Percentiles rank a stretch among this genome's conserved stretches.
Evolutionary conservation across 2,797 vertebrate genomes (phyloP).

Genomic region (Cossypha heuglini): DNA sequence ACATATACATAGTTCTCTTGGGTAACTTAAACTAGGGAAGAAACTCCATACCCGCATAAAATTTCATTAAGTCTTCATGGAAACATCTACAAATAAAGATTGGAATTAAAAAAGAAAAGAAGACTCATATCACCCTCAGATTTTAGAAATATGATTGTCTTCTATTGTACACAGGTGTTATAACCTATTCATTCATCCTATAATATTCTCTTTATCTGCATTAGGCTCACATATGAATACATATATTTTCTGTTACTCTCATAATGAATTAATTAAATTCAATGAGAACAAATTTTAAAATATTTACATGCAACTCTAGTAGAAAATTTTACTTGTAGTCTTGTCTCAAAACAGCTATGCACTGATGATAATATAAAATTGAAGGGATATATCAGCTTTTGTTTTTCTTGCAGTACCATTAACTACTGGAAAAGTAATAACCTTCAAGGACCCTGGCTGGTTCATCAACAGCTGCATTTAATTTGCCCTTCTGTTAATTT

Average conservation of each 20-base stretch:
- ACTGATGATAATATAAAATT: neutral
- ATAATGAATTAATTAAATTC: neutral
- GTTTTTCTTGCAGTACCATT: neutral
- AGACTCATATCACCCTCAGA: neutral
- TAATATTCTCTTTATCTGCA: neutral
- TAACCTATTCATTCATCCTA: neutral
- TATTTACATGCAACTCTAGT: neutral
- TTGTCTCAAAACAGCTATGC: neutral
- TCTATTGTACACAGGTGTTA: neutral
- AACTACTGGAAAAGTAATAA: neutral
- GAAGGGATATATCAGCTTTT: neutral
- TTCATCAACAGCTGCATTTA: slow-evolving; percentile 25
- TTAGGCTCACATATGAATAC: neutral
- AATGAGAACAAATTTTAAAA: neutral
- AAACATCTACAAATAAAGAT: neutral
- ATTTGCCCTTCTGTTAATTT: slow-evolving; percentile 28
- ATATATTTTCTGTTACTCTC: neutral
- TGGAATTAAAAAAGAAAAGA: neutral
- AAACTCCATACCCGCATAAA: neutral
- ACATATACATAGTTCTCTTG: neutral
- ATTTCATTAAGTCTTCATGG: neutral
- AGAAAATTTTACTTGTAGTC: neutral
- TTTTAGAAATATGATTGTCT: neutral
- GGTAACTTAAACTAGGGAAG: neutral
- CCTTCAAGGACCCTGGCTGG: neutral